Conservation (phyloP, 2,888 invertebrate species). For the Germaria angustata region DNA sequence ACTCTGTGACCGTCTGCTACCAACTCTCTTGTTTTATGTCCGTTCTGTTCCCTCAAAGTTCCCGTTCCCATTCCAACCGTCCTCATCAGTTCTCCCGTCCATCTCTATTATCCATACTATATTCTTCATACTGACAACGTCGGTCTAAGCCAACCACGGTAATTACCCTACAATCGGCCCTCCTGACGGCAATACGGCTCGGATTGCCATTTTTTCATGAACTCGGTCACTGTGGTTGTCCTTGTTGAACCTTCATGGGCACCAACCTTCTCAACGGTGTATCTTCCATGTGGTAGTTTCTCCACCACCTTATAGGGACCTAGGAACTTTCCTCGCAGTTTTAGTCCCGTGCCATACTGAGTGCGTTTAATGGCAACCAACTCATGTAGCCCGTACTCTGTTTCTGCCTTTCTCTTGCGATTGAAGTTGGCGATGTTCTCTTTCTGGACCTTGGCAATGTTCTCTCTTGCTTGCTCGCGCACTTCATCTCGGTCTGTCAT, state of each 20-base stretch:
- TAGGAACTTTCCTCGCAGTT: background rate
- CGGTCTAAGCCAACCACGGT: no score
- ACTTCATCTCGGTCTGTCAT: background rate
- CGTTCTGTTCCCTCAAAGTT: no score
- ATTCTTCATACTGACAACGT: no score
- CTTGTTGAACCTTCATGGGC: background rate
- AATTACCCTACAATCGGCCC: background rate
- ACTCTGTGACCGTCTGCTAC: no score
- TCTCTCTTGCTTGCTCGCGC: background rate
- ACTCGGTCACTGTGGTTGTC: background rate
- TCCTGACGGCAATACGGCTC: background rate
- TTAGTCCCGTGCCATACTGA: conserved; percentile 31
- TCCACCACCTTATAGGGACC: background rate
- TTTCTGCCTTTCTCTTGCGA: background rate
- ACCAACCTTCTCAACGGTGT: background rate
- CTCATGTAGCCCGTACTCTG: background rate
- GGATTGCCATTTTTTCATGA: conserved; percentile 10
- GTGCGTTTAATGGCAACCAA: conserved; percentile 58
- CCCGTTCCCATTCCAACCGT: no score
- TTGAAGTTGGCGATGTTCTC: conserved; percentile 11
- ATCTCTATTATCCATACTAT: no score
- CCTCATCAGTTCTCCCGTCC: no score
- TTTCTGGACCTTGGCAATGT: background rate
- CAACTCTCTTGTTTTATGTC: no score
- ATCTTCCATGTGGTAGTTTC: background rate